Evolutionary conservation across 2,888 invertebrate genomes (phyloP).

Genomic region (Folsomia manolachei): DNA sequence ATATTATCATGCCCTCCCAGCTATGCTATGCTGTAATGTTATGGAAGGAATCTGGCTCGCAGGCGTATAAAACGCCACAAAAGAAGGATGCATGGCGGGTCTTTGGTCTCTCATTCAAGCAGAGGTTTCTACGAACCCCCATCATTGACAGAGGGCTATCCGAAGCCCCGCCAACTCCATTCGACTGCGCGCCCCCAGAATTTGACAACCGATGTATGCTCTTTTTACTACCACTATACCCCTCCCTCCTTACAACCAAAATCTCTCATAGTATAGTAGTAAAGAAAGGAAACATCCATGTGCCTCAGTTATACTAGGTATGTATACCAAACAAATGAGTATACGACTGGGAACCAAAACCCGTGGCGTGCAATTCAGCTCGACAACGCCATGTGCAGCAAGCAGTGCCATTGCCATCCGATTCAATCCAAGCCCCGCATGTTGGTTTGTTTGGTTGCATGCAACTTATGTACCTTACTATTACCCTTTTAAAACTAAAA

Average conservation of each 20-base stretch:
- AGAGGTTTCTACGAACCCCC: neutral
- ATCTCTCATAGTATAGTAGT: neutral
- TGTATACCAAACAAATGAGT: neutral
- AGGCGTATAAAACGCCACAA: neutral
- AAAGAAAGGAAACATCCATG: neutral
- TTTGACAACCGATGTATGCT: conserved; percentile 8
- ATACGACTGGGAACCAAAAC: neutral
- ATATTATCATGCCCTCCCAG: neutral
- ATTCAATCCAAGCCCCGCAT: neutral
- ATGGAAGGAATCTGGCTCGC: neutral
- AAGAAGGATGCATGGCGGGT: conserved; percentile 19
- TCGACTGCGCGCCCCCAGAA: neutral
- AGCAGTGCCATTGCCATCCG: too few relatives aligned
- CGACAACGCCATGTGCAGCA: conserved; percentile 4
- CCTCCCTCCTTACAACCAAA: neutral
- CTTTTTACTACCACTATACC: neutral
- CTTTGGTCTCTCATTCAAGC: neutral
- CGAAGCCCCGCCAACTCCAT: neutral
- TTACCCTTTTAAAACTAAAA: neutral
- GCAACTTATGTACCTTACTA: neutral
- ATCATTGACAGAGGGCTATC: neutral
- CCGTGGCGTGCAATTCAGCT: neutral
- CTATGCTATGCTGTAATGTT: neutral
- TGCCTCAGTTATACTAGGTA: neutral
- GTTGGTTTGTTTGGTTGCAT: conserved; percentile 1